Evolutionary conservation across 2,797 vertebrate species (phyloP), one percentile per base, ranked within the genome.

Genomic region (Acrossocheilus fasciatus): DNA sequence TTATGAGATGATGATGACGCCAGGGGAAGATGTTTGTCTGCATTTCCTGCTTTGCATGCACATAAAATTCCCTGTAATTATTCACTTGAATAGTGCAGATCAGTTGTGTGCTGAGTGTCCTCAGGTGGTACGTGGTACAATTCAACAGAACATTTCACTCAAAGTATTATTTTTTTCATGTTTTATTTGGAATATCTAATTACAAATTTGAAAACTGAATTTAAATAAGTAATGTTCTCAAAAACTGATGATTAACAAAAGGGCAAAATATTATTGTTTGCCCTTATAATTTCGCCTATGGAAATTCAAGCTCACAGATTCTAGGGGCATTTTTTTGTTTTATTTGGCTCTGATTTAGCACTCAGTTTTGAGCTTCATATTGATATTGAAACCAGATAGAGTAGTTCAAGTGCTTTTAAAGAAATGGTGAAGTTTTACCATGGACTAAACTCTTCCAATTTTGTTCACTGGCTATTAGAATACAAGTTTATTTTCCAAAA

Each of bases 11-110:
- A 50, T 64, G 43, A 82, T 69, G 64, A 70, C 1, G 30, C 80
- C 47, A 68, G 34, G 6, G 34, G 80, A 82, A n/a, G 20, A 82
- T 17, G 45, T 70, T 82, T 52, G 34, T 70, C 30, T 70, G 80
- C 6, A 6, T 82, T 52, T 69, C 66, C 66, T 82, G 80, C 66
- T 70, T 82, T 69, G 17, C 64, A 69, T 69, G 15, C 80, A 39
- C 64, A 69, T 70, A 52, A 10, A 82, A 10, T 54, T 20, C 0
- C 12, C 36, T 17, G 30, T 66, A 82, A 54, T 39, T 47, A 68
- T 68, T 36, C 78, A 66, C 15, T 64, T 70, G 45, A 82, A 54
- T 23, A 39, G 6, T 52, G 30, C 36, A 52, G 64, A 52, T 12
- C 30, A 81, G 18, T 64, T 43, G 26, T 68, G 14, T 1, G 34